Evolutionary conservation across 1,140 invertebrate genomes (phyloP).

Genomic region (Caerostris extrusa): DNA sequence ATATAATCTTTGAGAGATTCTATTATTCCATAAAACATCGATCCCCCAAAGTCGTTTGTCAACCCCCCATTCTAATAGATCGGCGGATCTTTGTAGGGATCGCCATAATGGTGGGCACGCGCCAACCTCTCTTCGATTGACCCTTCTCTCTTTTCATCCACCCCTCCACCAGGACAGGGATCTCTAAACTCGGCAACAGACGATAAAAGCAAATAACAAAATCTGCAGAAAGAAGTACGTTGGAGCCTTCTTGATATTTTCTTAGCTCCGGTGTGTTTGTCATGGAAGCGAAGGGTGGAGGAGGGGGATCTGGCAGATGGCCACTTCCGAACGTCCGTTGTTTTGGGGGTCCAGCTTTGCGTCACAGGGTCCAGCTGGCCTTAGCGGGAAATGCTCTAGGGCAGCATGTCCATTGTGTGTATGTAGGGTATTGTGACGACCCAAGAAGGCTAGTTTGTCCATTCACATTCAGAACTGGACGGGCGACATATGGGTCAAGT

Average conservation of each 20-base stretch:
- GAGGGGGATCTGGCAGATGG: background rate
- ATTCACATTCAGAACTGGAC: background rate
- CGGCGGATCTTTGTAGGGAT: slow-evolving; percentile 1
- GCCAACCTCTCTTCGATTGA: slow-evolving; percentile 14
- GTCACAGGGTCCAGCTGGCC: slow-evolving; percentile 13
- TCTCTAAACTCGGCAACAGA: background rate
- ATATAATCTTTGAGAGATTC: slow-evolving; percentile 14
- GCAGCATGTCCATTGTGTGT: background rate
- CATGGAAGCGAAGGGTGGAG: background rate
- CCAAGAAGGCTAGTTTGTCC: background rate
- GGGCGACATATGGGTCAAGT: too few species aligned
- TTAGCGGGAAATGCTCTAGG: background rate
- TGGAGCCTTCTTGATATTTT: slow-evolving; percentile 9
- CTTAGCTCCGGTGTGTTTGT: slow-evolving; percentile 17
- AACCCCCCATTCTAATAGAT: slow-evolving; percentile 42
- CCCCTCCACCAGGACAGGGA: background rate
- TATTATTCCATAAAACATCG: slow-evolving; percentile 62
- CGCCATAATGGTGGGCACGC: slow-evolving; percentile 61
- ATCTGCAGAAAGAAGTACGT: background rate
- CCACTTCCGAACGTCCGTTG: background rate
- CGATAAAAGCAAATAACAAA: slow-evolving; percentile 8
- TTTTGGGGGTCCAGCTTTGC: slow-evolving; percentile 16
- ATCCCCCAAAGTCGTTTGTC: background rate
- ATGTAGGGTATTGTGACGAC: background rate
- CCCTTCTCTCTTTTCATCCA: background rate